Base-by-base conservation (phyloP, 1,140 invertebrate species). In the Octopus bimaculoides region DNA sequence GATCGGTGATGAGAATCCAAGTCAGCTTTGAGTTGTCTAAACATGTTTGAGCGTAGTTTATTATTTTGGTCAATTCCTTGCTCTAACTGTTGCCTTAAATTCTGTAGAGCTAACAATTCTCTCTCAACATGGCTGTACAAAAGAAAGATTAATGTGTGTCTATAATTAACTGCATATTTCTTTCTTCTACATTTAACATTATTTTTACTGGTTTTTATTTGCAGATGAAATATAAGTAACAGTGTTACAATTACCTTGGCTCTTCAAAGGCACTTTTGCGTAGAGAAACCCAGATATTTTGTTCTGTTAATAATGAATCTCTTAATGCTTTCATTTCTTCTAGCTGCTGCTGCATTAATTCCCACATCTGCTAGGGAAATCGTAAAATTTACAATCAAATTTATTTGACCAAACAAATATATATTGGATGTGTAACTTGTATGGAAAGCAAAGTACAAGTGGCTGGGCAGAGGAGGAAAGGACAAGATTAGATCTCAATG, bases 1-100 rank as follows among this genome's bases (percentile, higher is more conserved):
- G 66, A 71, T 71, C 66, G 17, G 14, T 71, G 7, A 14, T n/a
- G 66, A 71, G 8, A 71, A 71, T 71, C 66, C 17, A 71, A 20
- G 17, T 71, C 66, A 71, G 66, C 66, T 20, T 71, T 71, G 17
- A 71, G 66, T 5, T 71, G 17, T 53, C 26, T 71, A 20, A 71
- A 71, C 66, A 71, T 71, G 66, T 71, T 73, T 1, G 74, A 61
- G 10, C 81, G 78, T 71, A 86, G 80, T 8, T 82, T 78, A 52
- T 84, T 82, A 69, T 85, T 87, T 41, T 79, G 82, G 55, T 84
- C 80, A 17, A 86, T 80, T 4, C 82, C 81, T 14, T 81, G 84
- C 76, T 86, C 79, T 79, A 87, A 77, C 52, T 85, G 81, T 69
- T 78, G 78, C 12, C 83, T 77, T 53, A 87, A 80, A 17, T 66